phyloP scores from a whole-genome alignment of 2,797 vertebrate genomes.

The Malurus leucopterus region DNA sequence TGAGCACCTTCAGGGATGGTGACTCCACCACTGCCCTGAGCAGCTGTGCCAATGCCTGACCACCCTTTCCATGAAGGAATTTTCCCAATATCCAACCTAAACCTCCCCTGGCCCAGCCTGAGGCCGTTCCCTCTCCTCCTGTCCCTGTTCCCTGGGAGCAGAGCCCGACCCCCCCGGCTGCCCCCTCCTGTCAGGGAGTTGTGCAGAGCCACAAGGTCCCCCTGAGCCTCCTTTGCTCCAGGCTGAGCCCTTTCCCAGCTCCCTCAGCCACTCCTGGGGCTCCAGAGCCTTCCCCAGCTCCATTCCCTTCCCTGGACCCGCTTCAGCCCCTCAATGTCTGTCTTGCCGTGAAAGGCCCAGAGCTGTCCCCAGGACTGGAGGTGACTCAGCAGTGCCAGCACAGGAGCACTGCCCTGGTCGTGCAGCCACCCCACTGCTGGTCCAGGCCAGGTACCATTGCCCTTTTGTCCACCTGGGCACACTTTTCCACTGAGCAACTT shows the following conservation, averaged over 20 bases:
- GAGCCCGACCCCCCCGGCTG: fast-evolving
- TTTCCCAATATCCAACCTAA: not conserved
- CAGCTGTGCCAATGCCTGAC: not conserved
- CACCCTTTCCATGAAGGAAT: fast-evolving
- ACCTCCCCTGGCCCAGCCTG: fast-evolving
- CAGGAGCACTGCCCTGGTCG: not conserved
- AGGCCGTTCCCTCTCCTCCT: fast-evolving
- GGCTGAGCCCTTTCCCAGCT: not conserved
- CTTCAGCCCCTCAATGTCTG: not conserved
- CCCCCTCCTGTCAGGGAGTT: not conserved
- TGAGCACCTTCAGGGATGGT: fast-evolving
- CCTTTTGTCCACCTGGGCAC: not conserved
- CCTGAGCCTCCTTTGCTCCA: not conserved
- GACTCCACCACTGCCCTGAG: no score
- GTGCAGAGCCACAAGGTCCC: not conserved
- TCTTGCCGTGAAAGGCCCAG: no score
- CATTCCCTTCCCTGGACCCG: fast-evolving
- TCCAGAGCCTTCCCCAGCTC: not conserved
- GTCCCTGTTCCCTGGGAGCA: not conserved
- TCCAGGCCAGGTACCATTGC: not conserved
- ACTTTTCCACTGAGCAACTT: not conserved
- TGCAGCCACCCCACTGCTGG: not conserved
- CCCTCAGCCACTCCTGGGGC: fast-evolving
- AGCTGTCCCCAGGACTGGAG: fast-evolving
- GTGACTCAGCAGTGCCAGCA: not conserved